Evolutionary conservation across 2,888 invertebrate species (phyloP).

Genomic region (Ormyrus pomaceus): DNA sequence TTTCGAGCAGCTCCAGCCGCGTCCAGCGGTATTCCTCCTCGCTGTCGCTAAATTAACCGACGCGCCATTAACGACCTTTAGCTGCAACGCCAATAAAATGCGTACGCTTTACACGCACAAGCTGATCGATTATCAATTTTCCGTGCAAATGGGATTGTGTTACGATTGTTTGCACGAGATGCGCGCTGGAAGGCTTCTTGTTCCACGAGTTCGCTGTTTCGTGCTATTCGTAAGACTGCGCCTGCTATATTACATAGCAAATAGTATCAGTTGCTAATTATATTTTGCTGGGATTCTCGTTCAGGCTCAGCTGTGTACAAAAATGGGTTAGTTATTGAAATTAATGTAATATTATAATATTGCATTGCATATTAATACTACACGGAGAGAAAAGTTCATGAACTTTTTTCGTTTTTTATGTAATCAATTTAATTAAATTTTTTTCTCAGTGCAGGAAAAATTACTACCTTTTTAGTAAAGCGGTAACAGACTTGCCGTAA

Average conservation of each 20-base stretch:
- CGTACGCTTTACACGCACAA: background rate
- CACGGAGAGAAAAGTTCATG: no score
- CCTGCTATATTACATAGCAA: background rate
- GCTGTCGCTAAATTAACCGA: conserved; percentile 21
- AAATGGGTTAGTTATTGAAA: no score
- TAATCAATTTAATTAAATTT: no score
- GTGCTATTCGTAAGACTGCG: background rate
- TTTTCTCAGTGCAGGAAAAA: no score
- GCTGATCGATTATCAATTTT: background rate
- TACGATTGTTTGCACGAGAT: background rate
- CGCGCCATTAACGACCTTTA: conserved; percentile 8
- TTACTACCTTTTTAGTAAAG: no score
- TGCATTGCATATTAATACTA: no score
- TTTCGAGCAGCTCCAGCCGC: background rate
- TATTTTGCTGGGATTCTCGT: no score
- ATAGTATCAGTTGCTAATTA: no score
- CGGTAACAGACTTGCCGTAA: no score
- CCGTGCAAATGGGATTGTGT: background rate
- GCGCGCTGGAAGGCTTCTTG: conserved; percentile 13
- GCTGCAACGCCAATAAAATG: background rate
- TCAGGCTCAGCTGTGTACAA: no score
- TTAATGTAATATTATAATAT: no score
- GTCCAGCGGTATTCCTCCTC: background rate
- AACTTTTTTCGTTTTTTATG: no score
- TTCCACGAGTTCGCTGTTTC: background rate